phyloP scores from a whole-genome alignment of 2,888 invertebrate species.

The Mimas tiliae region DNA sequence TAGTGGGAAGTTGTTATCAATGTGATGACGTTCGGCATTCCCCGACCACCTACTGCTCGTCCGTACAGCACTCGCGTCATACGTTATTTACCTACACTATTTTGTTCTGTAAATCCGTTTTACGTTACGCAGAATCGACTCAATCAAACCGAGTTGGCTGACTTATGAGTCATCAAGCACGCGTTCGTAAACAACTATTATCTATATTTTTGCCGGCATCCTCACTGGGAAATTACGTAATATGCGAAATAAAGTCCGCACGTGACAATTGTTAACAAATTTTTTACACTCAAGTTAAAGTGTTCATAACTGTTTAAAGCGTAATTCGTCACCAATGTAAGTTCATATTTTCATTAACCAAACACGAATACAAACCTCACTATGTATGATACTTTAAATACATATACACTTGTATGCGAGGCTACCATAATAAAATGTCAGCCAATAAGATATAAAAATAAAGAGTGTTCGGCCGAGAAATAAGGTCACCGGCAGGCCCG shows the following conservation, averaged over 20 bases:
- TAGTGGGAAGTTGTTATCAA: constrained; percentile 50
- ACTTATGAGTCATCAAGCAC: constrained; percentile 52
- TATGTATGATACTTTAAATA: neutral
- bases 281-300: neutral
- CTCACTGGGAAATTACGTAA: constrained; percentile 42
- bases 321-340: neutral
- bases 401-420: constrained; percentile 36
- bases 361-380: neutral
- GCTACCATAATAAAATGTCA: constrained; percentile 58
- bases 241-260: constrained; percentile 33
- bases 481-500: constrained; percentile 81
- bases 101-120: constrained; percentile 52
- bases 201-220: constrained; percentile 25
- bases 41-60: constrained; percentile 50
- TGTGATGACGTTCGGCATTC: constrained; percentile 65
- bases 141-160: constrained; percentile 58
- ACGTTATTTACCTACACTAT: constrained; percentile 48
- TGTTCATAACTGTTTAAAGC: neutral
- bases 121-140: constrained; percentile 54
- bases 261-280: neutral
- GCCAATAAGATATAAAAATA: constrained; percentile 78
- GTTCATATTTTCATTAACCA: neutral
- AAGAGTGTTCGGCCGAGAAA: constrained; percentile 75
- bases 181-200: constrained; percentile 28
- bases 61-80: constrained; percentile 46